Percentiles rank a stretch among this genome's conserved stretches.
These are phyloP conservation scores for Diorhabda elongata DNA, from an alignment of 1,140 invertebrate species.

Conservation along the genomic window DNA sequence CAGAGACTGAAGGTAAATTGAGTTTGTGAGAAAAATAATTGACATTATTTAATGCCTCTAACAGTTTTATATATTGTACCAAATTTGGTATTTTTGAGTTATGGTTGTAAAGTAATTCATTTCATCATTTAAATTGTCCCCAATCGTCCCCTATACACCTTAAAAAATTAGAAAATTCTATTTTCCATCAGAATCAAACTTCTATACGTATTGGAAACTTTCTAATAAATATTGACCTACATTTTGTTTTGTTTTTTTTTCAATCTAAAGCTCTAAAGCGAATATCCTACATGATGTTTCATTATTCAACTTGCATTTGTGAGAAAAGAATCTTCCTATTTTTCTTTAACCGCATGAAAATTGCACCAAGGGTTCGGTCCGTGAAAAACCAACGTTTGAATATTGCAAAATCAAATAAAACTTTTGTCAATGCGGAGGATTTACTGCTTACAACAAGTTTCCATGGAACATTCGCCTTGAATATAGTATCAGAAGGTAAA, in stretches of 20 bases:
- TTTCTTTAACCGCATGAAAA: slow-evolving; percentile 11
- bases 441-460: background rate
- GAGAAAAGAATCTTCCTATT: background rate
- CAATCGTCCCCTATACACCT: too few relatives aligned
- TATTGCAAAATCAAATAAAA: slow-evolving; percentile 15
- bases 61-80: too few relatives aligned
- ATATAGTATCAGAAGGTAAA: background rate
- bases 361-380: slow-evolving; percentile 14
- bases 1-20: too few relatives aligned
- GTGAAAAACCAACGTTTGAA: slow-evolving; percentile 10
- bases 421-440: slow-evolving; percentile 9
- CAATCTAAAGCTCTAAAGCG: background rate
- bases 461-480: background rate
- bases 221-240: too few relatives aligned
- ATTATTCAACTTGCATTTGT: background rate
- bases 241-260: background rate
- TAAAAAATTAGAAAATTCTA: too few relatives aligned
- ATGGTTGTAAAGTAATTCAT: too few relatives aligned
- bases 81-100: too few relatives aligned
- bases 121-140: too few relatives aligned
- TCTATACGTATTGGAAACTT: too few relatives aligned
- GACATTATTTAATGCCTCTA: too few relatives aligned
- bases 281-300: background rate
- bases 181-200: too few relatives aligned
- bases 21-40: too few relatives aligned